phyloP scores from a whole-genome alignment of 2,113 vertebrate genomes.

The Herpetotheres cachinnans region DNA sequence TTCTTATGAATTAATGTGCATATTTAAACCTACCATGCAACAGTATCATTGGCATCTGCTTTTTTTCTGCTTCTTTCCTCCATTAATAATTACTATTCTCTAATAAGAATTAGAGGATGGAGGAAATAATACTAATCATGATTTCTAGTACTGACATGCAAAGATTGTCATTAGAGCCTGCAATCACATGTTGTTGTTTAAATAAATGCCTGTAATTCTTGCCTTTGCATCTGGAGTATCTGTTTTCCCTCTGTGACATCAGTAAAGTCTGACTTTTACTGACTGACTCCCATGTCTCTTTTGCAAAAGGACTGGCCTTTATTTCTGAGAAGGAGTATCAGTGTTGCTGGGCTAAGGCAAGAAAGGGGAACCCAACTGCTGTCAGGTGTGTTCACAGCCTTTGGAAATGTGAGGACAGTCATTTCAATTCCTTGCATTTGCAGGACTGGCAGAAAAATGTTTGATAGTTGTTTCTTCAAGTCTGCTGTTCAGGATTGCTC shows the following conservation, averaged over 20 bases:
- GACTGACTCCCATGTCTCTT: neutral
- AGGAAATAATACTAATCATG: slow-evolving; percentile 44
- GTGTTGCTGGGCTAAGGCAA: neutral
- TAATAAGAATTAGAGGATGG: slow-evolving; percentile 56
- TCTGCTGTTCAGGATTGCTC: neutral
- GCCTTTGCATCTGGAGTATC: neutral
- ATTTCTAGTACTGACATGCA: slow-evolving; percentile 9
- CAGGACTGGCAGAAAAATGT: neutral
- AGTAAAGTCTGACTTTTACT: neutral
- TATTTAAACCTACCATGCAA: slow-evolving; percentile 7
- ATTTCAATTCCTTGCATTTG: neutral
- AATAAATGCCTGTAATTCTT: slow-evolving; percentile 24
- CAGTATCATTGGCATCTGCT: neutral
- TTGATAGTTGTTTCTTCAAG: neutral
- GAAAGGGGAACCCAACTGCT: neutral
- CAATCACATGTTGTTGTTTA: slow-evolving; percentile 7
- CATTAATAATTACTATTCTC: slow-evolving; percentile 45
- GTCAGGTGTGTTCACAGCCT: neutral
- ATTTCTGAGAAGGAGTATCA: neutral
- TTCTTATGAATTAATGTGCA: slow-evolving; percentile 41
- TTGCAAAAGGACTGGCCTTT: neutral
- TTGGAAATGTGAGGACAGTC: neutral
- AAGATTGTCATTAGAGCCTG: slow-evolving; percentile 18
- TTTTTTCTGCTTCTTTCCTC: neutral
- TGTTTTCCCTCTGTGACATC: neutral